Conservation (phyloP, 2,888 invertebrate species). For the Elmis aenea region DNA sequence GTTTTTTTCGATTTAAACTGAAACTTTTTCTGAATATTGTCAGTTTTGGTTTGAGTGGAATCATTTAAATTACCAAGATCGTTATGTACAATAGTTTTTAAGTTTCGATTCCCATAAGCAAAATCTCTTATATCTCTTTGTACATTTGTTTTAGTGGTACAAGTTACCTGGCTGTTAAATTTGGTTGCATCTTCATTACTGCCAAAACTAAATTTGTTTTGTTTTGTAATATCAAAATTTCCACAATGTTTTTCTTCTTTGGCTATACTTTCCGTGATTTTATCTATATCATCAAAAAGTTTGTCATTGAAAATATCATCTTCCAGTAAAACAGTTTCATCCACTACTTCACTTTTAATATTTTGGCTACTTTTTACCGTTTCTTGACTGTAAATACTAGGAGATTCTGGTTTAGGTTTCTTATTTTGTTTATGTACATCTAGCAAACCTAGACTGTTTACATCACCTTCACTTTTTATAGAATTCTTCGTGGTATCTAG, state of each 20-base stretch:
- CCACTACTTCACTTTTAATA: too few species aligned
- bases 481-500: too few species aligned
- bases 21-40: too few species aligned
- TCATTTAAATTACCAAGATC: too few species aligned
- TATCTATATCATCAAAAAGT: slow-evolving; percentile 8
- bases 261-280: slow-evolving; percentile 1
- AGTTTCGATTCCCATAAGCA: background rate
- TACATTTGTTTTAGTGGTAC: too few species aligned
- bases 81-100: too few species aligned
- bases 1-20: slow-evolving; percentile 15
- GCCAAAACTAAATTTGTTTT: background rate
- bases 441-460: background rate
- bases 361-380: too few species aligned
- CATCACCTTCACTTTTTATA: background rate
- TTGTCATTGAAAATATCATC: slow-evolving; percentile 16
- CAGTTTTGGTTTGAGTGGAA: too few species aligned
- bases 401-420: background rate
- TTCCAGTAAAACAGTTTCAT: slow-evolving; percentile 7
- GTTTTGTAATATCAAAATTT: background rate
- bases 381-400: background rate
- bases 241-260: background rate
- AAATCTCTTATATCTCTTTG: background rate
- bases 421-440: background rate
- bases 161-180: too few species aligned
- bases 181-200: too few species aligned